phyloP scores from a whole-genome alignment of 2,113 vertebrate genomes.

The Apeltes quadracus region DNA sequence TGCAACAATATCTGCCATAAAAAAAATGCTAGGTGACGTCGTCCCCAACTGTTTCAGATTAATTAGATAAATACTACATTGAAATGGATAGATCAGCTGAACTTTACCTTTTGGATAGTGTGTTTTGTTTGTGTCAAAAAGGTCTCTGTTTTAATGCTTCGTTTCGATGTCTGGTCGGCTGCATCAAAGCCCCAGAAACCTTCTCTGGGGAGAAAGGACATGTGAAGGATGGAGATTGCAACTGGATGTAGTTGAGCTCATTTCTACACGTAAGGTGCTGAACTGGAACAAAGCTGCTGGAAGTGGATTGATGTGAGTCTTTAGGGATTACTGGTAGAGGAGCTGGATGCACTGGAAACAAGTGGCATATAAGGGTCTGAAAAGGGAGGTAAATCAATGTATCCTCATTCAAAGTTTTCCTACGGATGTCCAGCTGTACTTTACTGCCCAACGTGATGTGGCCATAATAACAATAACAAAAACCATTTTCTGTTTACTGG shows the following conservation, averaged over 20 bases:
- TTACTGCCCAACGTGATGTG: too few relatives aligned
- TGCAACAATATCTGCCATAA: not conserved
- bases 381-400: not conserved
- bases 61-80: not conserved
- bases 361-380: not conserved
- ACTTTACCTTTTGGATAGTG: not conserved
- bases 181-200: slow-evolving; percentile 1
- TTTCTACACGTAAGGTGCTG: slow-evolving; percentile 14
- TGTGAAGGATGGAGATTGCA: slow-evolving; percentile 9
- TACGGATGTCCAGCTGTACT: not conserved
- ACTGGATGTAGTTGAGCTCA: slow-evolving; percentile 21
- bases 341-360: slow-evolving; percentile 10
- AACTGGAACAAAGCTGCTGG: slow-evolving; percentile 31
- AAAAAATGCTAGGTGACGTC: not conserved
- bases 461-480: too few relatives aligned
- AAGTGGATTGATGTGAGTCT: slow-evolving; percentile 11
- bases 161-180: not conserved
- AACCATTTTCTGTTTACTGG: too few relatives aligned
- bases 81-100: not conserved
- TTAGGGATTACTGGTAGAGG: slow-evolving; percentile 20
- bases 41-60: not conserved
- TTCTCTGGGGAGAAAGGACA: slow-evolving; percentile 16
- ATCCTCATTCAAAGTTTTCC: not conserved
- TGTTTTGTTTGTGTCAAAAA: not conserved
- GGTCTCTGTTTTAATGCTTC: not conserved